phyloP scores from a whole-genome alignment of 2,888 invertebrate genomes.

The Cephonodes hylas region DNA sequence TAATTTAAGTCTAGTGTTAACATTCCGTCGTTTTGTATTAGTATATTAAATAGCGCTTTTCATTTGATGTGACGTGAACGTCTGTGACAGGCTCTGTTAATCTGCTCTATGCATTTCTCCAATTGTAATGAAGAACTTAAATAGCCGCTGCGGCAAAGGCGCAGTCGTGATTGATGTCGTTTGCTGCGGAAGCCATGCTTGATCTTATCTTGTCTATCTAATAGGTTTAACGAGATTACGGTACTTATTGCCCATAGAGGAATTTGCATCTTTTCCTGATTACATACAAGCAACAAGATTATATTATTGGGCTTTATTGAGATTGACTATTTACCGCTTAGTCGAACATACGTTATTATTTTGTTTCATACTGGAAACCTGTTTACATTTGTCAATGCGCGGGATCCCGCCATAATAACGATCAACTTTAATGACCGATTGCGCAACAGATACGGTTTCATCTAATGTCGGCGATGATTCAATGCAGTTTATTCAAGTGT shows the following conservation, averaged over 20 bases:
- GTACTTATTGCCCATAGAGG: slow-evolving; percentile 43
- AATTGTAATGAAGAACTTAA: slow-evolving; percentile 8
- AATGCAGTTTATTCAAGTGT: slow-evolving; percentile 45
- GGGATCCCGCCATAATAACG: slow-evolving; percentile 29
- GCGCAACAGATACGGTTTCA: slow-evolving; percentile 54
- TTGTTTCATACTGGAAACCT: background rate
- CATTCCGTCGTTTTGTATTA: background rate
- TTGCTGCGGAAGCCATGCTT: slow-evolving; percentile 55
- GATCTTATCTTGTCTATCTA: slow-evolving; percentile 63
- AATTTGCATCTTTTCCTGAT: slow-evolving; percentile 55
- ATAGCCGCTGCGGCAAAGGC: slow-evolving; percentile 17
- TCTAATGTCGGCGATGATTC: slow-evolving; percentile 58
- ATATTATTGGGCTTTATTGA: background rate
- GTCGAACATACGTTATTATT: background rate
- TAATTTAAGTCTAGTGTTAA: background rate
- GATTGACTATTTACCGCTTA: background rate
- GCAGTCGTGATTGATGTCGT: slow-evolving; percentile 68
- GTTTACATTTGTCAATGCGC: slow-evolving; percentile 1
- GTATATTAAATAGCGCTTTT: background rate
- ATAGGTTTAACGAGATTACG: slow-evolving; percentile 72
- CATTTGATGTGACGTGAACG: background rate
- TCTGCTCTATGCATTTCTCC: background rate
- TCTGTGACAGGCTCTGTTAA: background rate
- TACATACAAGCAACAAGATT: background rate
- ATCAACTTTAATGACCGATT: slow-evolving; percentile 63